phyloP scores from a whole-genome alignment of 2,888 invertebrate genomes.

The Eupithecia pulchellata region DNA sequence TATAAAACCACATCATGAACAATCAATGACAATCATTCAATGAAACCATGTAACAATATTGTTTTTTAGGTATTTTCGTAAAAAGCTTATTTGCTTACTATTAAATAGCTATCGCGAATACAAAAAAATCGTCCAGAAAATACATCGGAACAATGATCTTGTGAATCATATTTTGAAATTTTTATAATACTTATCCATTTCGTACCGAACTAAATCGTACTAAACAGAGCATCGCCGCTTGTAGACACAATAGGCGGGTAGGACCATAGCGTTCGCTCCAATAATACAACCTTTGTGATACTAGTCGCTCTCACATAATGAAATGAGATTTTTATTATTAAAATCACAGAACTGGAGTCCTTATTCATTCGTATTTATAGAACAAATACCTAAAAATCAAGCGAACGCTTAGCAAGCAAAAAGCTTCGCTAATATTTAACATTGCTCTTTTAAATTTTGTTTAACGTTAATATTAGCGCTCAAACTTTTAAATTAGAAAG shows the following conservation, averaged over 20 bases:
- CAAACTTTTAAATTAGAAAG: not conserved
- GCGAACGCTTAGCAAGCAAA: not conserved
- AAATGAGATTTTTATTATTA: slow-evolving; percentile 64
- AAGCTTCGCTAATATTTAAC: not conserved
- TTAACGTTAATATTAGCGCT: too few relatives aligned
- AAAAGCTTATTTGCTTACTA: slow-evolving; percentile 41
- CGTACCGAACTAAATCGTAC: slow-evolving; percentile 21
- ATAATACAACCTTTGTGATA: slow-evolving; percentile 64
- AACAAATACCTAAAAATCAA: not conserved
- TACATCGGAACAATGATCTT: too few relatives aligned
- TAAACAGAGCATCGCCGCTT: slow-evolving; percentile 54
- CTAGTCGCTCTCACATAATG: slow-evolving; percentile 54
- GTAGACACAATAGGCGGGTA: slow-evolving; percentile 56
- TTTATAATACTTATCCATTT: not conserved
- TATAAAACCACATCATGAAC: slow-evolving; percentile 59
- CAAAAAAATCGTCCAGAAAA: not conserved
- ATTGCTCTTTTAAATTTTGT: not conserved
- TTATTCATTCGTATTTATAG: slow-evolving; percentile 2
- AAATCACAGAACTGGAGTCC: slow-evolving; percentile 48
- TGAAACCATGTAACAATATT: slow-evolving; percentile 51
- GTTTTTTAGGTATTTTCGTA: slow-evolving; percentile 46
- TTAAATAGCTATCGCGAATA: slow-evolving; percentile 8
- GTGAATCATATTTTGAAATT: too few relatives aligned
- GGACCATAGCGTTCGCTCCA: slow-evolving; percentile 53
- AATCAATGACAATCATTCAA: slow-evolving; percentile 62